phyloP scores from a whole-genome alignment of 2,888 invertebrate species.

The Eurytoma californica region DNA sequence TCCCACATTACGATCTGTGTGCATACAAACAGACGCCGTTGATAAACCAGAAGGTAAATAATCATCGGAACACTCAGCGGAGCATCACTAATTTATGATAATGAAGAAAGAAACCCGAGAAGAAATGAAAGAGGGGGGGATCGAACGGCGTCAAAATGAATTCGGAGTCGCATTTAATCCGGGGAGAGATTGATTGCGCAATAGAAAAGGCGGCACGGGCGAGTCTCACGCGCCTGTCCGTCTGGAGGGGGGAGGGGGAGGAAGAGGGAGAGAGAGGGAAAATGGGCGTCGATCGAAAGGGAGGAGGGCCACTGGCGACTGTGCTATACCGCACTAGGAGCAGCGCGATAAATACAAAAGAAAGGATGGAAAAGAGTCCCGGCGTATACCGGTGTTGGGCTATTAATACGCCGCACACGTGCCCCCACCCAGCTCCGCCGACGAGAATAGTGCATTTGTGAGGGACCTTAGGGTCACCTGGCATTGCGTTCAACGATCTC shows the following conservation, averaged over 20 bases:
- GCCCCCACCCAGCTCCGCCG: slow-evolving; percentile 12
- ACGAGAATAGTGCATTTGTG: slow-evolving; percentile 62
- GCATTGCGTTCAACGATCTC: not conserved
- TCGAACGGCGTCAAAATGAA: slow-evolving; percentile 17
- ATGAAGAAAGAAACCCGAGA: slow-evolving; percentile 36
- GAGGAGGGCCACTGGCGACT: not conserved
- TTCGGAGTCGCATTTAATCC: slow-evolving; percentile 18
- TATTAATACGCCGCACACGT: slow-evolving; percentile 60
- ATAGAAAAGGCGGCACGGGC: not conserved
- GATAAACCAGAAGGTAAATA: not conserved
- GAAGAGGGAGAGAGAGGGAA: not conserved
- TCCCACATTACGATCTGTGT: not conserved
- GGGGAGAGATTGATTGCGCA: slow-evolving; percentile 47
- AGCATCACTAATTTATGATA: slow-evolving; percentile 37
- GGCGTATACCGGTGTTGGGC: slow-evolving; percentile 18
- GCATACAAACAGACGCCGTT: not conserved
- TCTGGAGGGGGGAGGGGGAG: not conserved
- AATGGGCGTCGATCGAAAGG: not conserved
- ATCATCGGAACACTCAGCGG: not conserved
- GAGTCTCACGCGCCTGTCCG: slow-evolving; percentile 3
- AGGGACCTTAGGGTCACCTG: slow-evolving; percentile 26
- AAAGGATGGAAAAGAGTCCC: slow-evolving; percentile 8
- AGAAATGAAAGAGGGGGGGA: slow-evolving; percentile 34
- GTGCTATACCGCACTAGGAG: not conserved
- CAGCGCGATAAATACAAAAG: slow-evolving; percentile 6